Evolutionary conservation across 2,888 invertebrate genomes (phyloP).

Genomic region (Drosophila sordidapex): DNA sequence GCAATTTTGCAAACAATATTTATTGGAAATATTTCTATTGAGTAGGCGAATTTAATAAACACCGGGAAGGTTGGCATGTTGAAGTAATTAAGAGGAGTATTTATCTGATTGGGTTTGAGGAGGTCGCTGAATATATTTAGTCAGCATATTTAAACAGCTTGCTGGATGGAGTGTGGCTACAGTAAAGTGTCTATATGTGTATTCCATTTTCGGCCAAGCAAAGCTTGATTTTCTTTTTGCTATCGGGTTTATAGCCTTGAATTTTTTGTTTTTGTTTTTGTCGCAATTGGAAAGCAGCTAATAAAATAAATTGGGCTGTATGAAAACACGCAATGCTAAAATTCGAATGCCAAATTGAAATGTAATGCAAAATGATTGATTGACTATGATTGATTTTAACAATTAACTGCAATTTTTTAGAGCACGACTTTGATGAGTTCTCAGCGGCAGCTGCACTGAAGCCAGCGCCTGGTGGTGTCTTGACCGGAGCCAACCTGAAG

Average conservation of each 20-base stretch:
- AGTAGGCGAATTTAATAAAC: not conserved
- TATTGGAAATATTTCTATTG: not conserved
- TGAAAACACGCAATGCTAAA: not conserved
- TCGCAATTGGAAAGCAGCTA: constrained; percentile 38
- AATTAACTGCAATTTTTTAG: constrained; percentile 31
- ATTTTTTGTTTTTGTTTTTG: constrained; percentile 14
- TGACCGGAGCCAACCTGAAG: constrained; percentile 62
- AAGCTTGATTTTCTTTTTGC: not conserved
- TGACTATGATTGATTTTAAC: not conserved
- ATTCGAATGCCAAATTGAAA: constrained; percentile 18
- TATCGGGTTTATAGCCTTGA: constrained; percentile 8
- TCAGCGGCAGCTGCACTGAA: constrained; percentile 74
- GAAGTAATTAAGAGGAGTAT: not conserved
- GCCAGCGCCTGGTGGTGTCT: constrained; percentile 47
- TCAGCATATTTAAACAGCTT: not conserved
- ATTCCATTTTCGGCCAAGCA: not conserved
- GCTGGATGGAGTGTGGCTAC: not conserved
- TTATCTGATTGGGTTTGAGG: not conserved
- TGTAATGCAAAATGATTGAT: not conserved
- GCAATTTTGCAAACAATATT: not conserved
- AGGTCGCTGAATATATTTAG: not conserved
- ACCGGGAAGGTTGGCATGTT: not conserved
- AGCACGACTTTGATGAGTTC: constrained; percentile 82
- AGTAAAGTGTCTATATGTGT: not conserved
- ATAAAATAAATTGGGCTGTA: not conserved